These are phyloP conservation scores for Pissodes strobi DNA, from an alignment of 1,140 invertebrate genomes.

Conservation along the genomic window DNA sequence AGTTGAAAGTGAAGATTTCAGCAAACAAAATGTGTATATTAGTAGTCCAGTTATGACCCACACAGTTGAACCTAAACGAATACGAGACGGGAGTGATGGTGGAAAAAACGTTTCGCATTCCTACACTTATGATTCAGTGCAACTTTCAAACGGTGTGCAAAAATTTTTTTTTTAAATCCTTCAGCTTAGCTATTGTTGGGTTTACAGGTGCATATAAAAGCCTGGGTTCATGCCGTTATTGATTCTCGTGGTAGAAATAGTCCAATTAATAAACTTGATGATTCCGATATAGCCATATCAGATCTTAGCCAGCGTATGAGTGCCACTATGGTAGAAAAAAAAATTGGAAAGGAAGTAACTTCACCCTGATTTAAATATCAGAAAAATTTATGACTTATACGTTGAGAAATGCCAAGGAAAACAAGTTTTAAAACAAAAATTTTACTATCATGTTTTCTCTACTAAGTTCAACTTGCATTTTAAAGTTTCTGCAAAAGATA, in stretches of 20 bases:
- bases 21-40: too few species aligned
- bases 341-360: slow-evolving; percentile 30
- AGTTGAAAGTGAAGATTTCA: too few species aligned
- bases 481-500: slow-evolving; percentile 28
- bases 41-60: too few species aligned
- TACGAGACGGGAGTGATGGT: too few species aligned
- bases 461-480: slow-evolving; percentile 28
- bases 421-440: slow-evolving; percentile 14
- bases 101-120: too few species aligned
- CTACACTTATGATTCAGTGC: too few species aligned
- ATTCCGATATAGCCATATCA: slow-evolving; percentile 32
- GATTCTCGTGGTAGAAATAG: slow-evolving; percentile 14
- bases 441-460: slow-evolving; percentile 13
- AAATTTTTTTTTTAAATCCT: too few species aligned
- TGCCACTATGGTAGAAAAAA: slow-evolving; percentile 27
- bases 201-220: too few species aligned
- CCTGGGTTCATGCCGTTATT: slow-evolving; percentile 9
- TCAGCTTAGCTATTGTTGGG: too few species aligned
- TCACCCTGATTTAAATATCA: slow-evolving; percentile 24
- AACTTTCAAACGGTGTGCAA: too few species aligned
- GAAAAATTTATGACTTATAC: slow-evolving; percentile 42
- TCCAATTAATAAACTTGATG: slow-evolving; percentile 23
- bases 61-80: too few species aligned
- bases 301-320: slow-evolving; percentile 31
- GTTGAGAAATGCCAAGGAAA: slow-evolving; percentile 9